Conservation (phyloP, 2,113 vertebrate species). For the Callospermophilus lateralis region DNA sequence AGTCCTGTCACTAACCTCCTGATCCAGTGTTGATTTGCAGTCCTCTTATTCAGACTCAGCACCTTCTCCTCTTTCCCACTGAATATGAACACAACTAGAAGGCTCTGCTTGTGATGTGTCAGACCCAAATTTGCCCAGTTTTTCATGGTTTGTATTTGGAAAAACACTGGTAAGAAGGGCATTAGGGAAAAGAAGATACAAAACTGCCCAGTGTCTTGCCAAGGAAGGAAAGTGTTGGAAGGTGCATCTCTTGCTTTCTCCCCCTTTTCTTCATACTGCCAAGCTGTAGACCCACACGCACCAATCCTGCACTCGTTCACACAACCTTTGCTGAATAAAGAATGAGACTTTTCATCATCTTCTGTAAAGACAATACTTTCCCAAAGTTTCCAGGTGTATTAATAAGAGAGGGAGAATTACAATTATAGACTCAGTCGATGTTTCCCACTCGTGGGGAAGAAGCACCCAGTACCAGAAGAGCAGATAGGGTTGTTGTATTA, state of each 20-base stretch:
- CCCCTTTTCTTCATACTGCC: background rate
- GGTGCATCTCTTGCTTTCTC: background rate
- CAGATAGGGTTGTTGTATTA: background rate
- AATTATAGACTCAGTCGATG: background rate
- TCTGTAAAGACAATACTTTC: background rate
- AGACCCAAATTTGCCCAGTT: background rate
- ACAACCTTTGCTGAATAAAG: constrained; percentile 2
- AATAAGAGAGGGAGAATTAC: background rate
- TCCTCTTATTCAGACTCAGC: background rate
- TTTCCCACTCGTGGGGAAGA: background rate
- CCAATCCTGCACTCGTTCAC: background rate
- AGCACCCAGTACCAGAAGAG: background rate
- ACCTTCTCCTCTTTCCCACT: background rate
- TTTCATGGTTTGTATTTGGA: background rate
- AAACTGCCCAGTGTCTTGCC: background rate
- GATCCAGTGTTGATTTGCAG: background rate
- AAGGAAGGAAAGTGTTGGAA: constrained; percentile 7
- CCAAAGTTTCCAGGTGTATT: constrained; percentile 1
- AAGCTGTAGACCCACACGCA: background rate
- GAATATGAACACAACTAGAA: background rate
- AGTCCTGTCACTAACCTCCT: background rate
- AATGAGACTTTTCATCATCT: background rate
- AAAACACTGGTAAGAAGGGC: background rate
- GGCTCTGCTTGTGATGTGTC: background rate
- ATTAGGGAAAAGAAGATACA: background rate